Evolutionary conservation across 2,113 vertebrate genomes (phyloP).

Genomic region (Pseudois nayaur): DNA sequence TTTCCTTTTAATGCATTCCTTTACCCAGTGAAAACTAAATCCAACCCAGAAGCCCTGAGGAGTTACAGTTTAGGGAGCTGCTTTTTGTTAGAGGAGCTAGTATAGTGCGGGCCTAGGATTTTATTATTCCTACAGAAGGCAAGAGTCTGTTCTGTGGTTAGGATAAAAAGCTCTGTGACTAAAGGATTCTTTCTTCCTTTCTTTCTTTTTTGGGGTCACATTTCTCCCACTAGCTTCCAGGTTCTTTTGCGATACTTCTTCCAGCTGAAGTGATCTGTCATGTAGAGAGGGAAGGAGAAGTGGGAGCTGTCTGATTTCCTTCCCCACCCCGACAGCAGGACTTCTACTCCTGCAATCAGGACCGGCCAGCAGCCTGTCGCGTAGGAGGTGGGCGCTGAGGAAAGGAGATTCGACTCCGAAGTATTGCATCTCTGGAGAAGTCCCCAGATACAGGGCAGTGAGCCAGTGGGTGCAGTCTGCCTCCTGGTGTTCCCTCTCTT

Average conservation of each 20-base stretch:
- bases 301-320: slow-evolving; percentile 3
- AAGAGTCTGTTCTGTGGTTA: not conserved
- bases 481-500: slow-evolving; percentile 10
- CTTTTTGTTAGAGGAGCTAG: slow-evolving; percentile 48
- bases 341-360: not conserved
- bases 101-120: not conserved
- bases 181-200: slow-evolving; percentile 61
- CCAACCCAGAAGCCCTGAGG: not conserved
- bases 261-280: not conserved
- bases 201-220: not conserved
- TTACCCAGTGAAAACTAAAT: slow-evolving; percentile 14
- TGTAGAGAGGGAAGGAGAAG: not conserved
- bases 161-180: slow-evolving; percentile 66
- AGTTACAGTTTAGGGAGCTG: not conserved
- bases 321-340: not conserved
- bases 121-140: slow-evolving; percentile 38
- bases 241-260: not conserved
- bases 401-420: not conserved
- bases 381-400: not conserved
- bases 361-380: not conserved
- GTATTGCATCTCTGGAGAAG: not conserved
- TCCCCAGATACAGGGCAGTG: not conserved
- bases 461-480: not conserved
- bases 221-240: slow-evolving; percentile 48
- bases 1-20: slow-evolving; percentile 24